Conservation (phyloP, 2,797 vertebrate genomes). For the Muraenolepis orangiensis region DNA sequence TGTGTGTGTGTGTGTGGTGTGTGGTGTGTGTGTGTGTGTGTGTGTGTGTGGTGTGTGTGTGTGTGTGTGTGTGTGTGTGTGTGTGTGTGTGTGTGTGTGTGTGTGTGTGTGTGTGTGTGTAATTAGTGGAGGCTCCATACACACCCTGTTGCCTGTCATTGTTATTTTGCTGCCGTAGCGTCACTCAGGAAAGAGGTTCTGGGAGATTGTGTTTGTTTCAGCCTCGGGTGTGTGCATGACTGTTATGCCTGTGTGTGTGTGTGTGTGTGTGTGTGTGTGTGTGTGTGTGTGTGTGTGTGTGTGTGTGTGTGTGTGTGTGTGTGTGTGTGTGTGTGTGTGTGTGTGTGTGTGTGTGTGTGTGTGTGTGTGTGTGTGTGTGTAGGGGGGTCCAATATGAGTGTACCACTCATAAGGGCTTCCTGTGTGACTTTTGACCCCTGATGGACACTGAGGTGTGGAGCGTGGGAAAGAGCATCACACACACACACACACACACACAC, state of each 20-base stretch:
- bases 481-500: background rate
- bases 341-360: background rate
- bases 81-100: constrained; percentile 3
- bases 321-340: constrained; percentile 21
- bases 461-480: constrained; percentile 55
- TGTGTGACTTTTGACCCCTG: constrained; percentile 58
- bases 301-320: constrained; percentile 8
- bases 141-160: constrained; percentile 70
- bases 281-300: background rate
- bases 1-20: background rate
- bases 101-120: constrained; percentile 27
- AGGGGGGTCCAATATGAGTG: constrained; percentile 46
- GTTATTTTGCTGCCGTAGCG: constrained; percentile 64
- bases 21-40: background rate
- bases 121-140: constrained; percentile 42
- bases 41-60: background rate
- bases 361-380: background rate
- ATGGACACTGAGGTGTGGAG: constrained; percentile 39
- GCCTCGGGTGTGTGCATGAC: constrained; percentile 56
- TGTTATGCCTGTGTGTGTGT: constrained; percentile 19
- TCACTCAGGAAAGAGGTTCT: constrained; percentile 73
- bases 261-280: constrained; percentile 14
- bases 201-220: constrained; percentile 73
- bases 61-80: constrained; percentile 13
- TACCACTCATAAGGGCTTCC: constrained; percentile 63